Percentiles rank a stretch among this genome's conserved stretches.
phyloP scores from a whole-genome alignment of 1,140 invertebrate genomes.

The Halesus radiatus region DNA sequence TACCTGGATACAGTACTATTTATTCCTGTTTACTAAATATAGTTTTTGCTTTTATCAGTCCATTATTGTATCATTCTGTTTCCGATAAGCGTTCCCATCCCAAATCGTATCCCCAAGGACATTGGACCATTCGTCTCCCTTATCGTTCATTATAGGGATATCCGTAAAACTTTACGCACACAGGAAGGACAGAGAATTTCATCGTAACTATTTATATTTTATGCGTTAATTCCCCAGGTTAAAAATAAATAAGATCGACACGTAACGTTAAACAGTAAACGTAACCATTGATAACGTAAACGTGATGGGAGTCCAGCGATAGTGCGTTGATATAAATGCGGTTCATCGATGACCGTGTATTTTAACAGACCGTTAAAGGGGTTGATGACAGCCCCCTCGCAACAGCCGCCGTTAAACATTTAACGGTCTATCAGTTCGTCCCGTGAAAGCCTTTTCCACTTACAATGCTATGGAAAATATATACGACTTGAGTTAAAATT shows the following conservation, averaged over 20 bases:
- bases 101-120: no score
- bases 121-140: not conserved
- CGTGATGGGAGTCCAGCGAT: not conserved
- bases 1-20: no score
- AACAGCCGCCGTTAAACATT: slow-evolving; percentile 3
- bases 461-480: not conserved
- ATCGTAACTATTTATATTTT: not conserved
- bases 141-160: not conserved
- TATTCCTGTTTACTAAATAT: no score
- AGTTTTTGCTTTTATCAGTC: no score
- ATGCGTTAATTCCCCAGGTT: slow-evolving; percentile 3
- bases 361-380: slow-evolving; percentile 19
- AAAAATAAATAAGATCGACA: not conserved
- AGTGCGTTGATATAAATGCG: slow-evolving; percentile 23
- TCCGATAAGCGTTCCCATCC: no score
- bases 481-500: not conserved
- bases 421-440: not conserved
- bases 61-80: no score
- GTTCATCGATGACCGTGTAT: slow-evolving; percentile 10
- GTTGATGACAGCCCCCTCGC: slow-evolving; percentile 2
- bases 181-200: not conserved
- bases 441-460: slow-evolving; percentile 3
- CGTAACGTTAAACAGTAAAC: not conserved
- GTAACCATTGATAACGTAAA: not conserved
- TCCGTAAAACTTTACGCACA: not conserved